Base-by-base conservation (phyloP, 1,140 invertebrate genomes). In the Heliconius hewitsoni region DNA sequence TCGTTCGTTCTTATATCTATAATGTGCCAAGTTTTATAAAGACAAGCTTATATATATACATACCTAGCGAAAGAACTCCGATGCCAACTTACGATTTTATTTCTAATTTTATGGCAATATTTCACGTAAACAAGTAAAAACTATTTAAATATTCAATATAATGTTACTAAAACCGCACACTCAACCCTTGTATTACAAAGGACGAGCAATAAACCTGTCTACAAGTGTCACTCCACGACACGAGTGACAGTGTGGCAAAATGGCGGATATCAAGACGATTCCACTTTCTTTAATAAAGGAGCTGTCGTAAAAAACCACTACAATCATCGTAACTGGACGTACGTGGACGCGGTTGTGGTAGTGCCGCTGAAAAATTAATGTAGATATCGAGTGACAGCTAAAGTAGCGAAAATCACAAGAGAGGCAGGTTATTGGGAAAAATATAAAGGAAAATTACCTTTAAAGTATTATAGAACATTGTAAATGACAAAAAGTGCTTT, bases 301-400 rank as follows among this genome's bases (percentile, higher is more conserved):
- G 73, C 55, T 78, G 81, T 87, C 89, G 84, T 92, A 92, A 90
- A 92, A 89, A 87, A 88, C 86, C 90, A 92, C 91, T 92, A 91
- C 90, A 92, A 92, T 92, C 91, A 91, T 91, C 87, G 91, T 92
- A 92, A 92, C 84, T 86, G 80, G 82, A 75, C 73, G 34, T 37
- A 72, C 76, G 34, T 37, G 34, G 85, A 84, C 82, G 76, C 57
- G 76, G 39, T 71, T 39, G 74, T 74, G 83, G 77, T 81, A 86
- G 82, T 82, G 81, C 77, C 81, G 75, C 77, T 92, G 82, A 90
- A 90, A 90, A 89, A 89, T 92, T 89, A 90, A 90, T 83, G 76
- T 57, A 11, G 19, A 37, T 8, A 11, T 72, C 18, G 1, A 72
- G 71, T 72, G 71, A 72, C 37, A 72, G 71, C n/a, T 72, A 42